These are phyloP conservation scores for Lasioglossum malachurum DNA, from an alignment of 2,888 invertebrate species.

Conservation along the genomic window DNA sequence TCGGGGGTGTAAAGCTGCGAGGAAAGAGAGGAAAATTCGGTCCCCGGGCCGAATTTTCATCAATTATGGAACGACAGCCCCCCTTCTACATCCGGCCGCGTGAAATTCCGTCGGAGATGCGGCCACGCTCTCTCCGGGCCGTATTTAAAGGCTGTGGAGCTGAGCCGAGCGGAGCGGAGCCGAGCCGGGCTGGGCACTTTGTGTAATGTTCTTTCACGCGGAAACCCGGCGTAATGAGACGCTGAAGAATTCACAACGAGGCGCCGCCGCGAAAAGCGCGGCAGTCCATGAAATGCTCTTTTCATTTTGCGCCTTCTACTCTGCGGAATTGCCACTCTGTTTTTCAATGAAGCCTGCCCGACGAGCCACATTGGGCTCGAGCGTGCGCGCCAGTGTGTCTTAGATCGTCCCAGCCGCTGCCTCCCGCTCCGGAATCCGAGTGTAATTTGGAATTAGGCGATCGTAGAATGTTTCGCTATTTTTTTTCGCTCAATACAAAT, in stretches of 20 bases:
- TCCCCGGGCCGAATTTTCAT: conserved; percentile 17
- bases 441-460: neutral
- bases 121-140: conserved; percentile 8
- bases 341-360: conserved; percentile 67
- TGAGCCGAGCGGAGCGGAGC: conserved; percentile 2
- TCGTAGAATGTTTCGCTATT: neutral
- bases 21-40: neutral
- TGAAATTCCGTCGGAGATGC: conserved; percentile 15
- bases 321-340: conserved; percentile 71
- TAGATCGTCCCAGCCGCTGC: conserved; percentile 16
- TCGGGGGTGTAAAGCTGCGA: no score
- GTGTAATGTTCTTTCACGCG: conserved; percentile 73
- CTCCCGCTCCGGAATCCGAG: neutral
- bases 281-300: conserved; percentile 68
- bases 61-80: conserved; percentile 14
- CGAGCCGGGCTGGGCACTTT: conserved; percentile 54
- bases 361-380: neutral
- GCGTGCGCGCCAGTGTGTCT: conserved; percentile 31
- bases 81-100: neutral
- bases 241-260: conserved; percentile 78
- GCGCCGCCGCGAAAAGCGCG: conserved; percentile 64
- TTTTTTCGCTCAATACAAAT: neutral
- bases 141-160: conserved; percentile 25
- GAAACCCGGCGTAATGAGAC: conserved; percentile 77
- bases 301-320: conserved; percentile 74